Evolutionary conservation across 2,113 vertebrate genomes (phyloP).

Genomic region (Tricholaema leucomelas): DNA sequence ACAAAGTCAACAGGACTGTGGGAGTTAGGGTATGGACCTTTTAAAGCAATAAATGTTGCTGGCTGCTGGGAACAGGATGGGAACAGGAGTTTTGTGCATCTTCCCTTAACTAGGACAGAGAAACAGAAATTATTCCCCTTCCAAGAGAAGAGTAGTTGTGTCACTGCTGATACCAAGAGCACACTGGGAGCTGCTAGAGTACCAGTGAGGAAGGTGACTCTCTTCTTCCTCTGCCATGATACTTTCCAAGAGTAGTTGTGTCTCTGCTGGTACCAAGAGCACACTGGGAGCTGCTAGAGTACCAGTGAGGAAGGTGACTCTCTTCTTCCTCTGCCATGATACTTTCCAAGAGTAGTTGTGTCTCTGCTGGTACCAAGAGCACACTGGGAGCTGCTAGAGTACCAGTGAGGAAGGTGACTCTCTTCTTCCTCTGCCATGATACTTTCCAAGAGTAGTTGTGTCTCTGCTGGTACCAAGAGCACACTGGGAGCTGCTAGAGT

Average conservation of each 20-base stretch:
- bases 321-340: background rate
- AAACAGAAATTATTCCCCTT: background rate
- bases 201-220: background rate
- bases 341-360: background rate
- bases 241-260: background rate
- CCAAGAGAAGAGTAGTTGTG: background rate
- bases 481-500: background rate
- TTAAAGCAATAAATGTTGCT: background rate
- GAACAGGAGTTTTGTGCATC: background rate
- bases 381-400: background rate
- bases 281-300: background rate
- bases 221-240: background rate
- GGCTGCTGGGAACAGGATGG: background rate
- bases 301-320: background rate
- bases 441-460: background rate
- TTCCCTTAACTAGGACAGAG: background rate
- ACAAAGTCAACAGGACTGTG: background rate
- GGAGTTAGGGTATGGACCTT: background rate
- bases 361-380: background rate
- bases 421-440: background rate
- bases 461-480: background rate
- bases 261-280: background rate
- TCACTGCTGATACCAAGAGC: background rate
- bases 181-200: background rate
- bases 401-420: background rate